Evolutionary conservation across 2,113 vertebrate species (phyloP).

Genomic region (Mesoclemmys tuberculata): DNA sequence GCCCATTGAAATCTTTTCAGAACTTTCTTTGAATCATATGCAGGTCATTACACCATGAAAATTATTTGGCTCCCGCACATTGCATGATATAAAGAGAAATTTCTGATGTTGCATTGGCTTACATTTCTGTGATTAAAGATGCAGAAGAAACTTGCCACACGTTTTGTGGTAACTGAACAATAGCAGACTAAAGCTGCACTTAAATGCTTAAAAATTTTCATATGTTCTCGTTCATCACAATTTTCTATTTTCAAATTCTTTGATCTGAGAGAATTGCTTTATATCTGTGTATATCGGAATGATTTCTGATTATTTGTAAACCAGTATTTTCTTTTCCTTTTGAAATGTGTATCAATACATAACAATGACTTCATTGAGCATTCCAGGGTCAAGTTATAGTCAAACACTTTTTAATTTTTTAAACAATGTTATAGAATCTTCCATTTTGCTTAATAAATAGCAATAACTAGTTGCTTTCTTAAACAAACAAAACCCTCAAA

Average conservation of each 20-base stretch:
- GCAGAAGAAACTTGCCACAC: neutral
- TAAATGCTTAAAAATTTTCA: neutral
- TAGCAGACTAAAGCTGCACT: neutral
- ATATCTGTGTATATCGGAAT: neutral
- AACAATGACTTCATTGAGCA: neutral
- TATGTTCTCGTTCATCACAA: neutral
- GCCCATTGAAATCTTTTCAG: neutral
- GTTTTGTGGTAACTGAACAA: neutral
- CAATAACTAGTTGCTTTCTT: neutral
- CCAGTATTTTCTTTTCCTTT: neutral
- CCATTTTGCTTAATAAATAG: neutral
- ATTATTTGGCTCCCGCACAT: constrained; percentile 10
- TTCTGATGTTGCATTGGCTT: neutral
- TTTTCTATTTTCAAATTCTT: neutral
- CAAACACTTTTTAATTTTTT: neutral
- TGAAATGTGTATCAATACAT: neutral
- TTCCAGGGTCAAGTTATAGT: neutral
- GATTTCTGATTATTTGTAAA: neutral
- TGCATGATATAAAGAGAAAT: neutral
- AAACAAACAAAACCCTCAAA: neutral
- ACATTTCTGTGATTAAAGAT: neutral
- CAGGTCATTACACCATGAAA: neutral
- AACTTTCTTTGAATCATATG: neutral
- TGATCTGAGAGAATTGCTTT: neutral
- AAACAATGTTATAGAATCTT: neutral